A percentile compares a stretch with the other conserved stretches of the same genome.
phyloP scores from a whole-genome alignment of 2,888 invertebrate species.

The Andricus quercusramuli region DNA sequence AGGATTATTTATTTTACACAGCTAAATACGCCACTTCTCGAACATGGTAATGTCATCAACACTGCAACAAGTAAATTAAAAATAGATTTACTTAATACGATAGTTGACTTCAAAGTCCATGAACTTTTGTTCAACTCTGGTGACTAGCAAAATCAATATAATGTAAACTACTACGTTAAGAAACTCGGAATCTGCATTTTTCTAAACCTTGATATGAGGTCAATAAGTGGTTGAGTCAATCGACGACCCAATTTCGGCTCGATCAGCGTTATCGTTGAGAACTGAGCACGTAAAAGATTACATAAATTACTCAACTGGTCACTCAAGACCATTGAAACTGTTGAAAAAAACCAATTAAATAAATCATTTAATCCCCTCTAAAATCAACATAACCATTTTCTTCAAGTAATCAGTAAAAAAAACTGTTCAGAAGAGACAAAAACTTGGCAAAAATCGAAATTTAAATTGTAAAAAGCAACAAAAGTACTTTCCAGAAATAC shows the following conservation, averaged over 20 bases:
- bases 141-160: slow-evolving; percentile 4
- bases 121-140: slow-evolving; percentile 4
- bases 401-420: too few relatives aligned
- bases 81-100: neutral
- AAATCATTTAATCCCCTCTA: neutral
- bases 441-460: too few relatives aligned
- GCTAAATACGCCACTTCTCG: too few relatives aligned
- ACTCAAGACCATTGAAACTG: neutral
- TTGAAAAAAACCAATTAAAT: neutral
- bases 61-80: neutral
- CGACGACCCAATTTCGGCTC: slow-evolving; percentile 92
- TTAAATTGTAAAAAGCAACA: too few relatives aligned
- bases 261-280: slow-evolving; percentile 92
- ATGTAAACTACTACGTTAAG: slow-evolving; percentile 12
- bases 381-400: neutral
- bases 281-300: slow-evolving; percentile 81
- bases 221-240: slow-evolving; percentile 93
- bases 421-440: too few relatives aligned
- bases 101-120: neutral
- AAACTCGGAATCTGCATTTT: slow-evolving; percentile 26
- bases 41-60: too few relatives aligned
- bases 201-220: slow-evolving; percentile 93
- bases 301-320: neutral
- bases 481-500: too few relatives aligned
- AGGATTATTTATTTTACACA: too few relatives aligned